Percentiles rank a stretch among this genome's conserved stretches.
phyloP scores from a whole-genome alignment of 1,140 invertebrate species.

The Gonioctena quinquepunctata region DNA sequence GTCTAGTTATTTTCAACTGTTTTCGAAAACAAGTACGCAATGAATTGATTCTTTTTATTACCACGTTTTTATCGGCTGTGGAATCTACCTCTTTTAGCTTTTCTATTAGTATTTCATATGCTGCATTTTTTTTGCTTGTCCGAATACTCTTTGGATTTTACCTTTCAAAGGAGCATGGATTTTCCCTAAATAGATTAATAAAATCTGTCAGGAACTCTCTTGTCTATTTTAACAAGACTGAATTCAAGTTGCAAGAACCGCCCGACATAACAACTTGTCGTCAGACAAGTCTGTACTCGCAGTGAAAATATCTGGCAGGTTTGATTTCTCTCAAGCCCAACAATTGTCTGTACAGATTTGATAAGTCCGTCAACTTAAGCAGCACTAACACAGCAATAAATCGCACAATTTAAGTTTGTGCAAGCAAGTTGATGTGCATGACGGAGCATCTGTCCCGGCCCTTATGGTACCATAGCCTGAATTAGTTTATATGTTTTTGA shows the following conservation, averaged over 20 bases:
- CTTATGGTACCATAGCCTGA: too few relatives aligned
- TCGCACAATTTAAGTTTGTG: constrained; percentile 3
- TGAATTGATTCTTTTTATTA: constrained; percentile 23
- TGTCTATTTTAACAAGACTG: too few relatives aligned
- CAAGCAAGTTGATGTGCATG: constrained; percentile 12
- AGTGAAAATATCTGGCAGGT: constrained; percentile 14
- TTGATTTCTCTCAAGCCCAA: constrained; percentile 23
- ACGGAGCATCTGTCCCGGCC: background rate
- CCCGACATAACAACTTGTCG: too few relatives aligned
- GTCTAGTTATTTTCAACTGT: constrained; percentile 6
- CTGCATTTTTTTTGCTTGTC: background rate
- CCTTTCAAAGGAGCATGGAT: constrained; percentile 35
- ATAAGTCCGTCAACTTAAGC: constrained; percentile 12
- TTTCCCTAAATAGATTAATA: too few relatives aligned
- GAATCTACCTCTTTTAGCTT: constrained; percentile 3
- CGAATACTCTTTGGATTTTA: constrained; percentile 16
- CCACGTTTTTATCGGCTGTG: constrained; percentile 3
- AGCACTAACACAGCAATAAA: constrained; percentile 17
- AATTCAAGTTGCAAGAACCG: too few relatives aligned
- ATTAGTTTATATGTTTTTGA: too few relatives aligned
- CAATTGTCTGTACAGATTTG: constrained; percentile 23
- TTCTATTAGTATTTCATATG: constrained; percentile 14
- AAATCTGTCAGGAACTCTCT: too few relatives aligned
- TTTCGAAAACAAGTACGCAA: constrained; percentile 19
- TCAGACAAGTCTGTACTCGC: constrained; percentile 16